Evolutionary conservation across 2,113 vertebrate species (phyloP).

Genomic region (Phalacrocorax carbo): DNA sequence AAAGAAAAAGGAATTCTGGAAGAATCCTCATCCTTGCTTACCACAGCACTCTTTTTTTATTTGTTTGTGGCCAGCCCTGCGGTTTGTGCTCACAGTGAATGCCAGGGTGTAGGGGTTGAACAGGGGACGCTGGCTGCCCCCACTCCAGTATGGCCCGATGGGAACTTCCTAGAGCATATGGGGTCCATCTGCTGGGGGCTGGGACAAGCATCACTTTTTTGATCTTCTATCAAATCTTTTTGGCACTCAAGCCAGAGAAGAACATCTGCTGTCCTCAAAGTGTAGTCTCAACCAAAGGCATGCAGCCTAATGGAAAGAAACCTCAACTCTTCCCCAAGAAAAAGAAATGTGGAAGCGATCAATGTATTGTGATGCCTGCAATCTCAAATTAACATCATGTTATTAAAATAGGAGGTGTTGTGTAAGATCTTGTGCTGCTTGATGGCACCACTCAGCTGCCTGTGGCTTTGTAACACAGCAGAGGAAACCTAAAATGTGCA

Average conservation of each 20-base stretch:
- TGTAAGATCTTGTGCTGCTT: neutral
- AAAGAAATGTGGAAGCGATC: neutral
- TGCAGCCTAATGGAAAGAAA: neutral
- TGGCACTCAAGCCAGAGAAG: neutral
- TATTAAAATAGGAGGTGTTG: neutral
- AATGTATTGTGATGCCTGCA: neutral
- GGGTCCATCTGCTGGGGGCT: neutral
- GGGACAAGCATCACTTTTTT: neutral
- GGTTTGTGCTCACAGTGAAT: neutral
- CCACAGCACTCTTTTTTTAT: neutral
- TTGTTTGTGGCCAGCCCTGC: neutral
- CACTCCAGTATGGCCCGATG: neutral
- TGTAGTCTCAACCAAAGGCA: neutral
- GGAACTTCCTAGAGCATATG: neutral
- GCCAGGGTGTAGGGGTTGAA: neutral
- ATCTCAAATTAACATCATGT: neutral
- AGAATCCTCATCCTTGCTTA: neutral
- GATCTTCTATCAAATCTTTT: neutral
- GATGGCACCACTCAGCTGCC: neutral
- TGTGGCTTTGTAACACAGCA: neutral
- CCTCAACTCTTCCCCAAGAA: neutral
- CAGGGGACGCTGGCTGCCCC: accelerated
- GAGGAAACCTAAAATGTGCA: neutral
- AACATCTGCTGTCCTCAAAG: neutral
- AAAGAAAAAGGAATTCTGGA: neutral